Evolutionary conservation across 2,113 vertebrate genomes (phyloP).

Genomic region (Burhinus oedicnemus): DNA sequence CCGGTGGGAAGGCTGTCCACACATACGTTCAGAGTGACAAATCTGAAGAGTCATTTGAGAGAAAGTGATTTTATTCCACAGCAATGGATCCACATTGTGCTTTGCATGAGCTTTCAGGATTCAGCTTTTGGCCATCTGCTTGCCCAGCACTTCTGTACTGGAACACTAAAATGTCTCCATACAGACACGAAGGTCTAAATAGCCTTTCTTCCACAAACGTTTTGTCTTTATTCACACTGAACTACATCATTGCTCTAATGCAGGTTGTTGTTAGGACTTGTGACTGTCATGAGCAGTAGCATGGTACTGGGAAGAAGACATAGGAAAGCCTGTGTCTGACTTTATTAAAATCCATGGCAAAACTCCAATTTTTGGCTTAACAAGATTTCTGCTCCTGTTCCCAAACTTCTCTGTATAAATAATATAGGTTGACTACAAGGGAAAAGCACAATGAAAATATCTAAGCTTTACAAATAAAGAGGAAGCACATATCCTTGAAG

Average conservation of each 20-base stretch:
- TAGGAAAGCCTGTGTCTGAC: not conserved
- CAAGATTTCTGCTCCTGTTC: not conserved
- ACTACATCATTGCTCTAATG: not conserved
- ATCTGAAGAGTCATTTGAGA: not conserved
- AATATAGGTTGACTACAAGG: not conserved
- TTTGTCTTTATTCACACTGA: not conserved
- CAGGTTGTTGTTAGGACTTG: not conserved
- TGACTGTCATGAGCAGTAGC: not conserved
- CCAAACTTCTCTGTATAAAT: not conserved
- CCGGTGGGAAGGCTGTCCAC: not conserved
- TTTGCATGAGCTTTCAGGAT: not conserved
- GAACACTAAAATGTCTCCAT: not conserved
- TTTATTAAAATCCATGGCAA: not conserved
- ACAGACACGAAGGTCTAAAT: not conserved
- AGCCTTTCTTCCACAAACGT: not conserved
- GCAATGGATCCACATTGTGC: not conserved
- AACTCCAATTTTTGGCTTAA: not conserved
- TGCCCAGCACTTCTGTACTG: not conserved
- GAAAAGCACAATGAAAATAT: not conserved
- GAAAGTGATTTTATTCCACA: not conserved
- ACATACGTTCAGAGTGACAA: fast-evolving
- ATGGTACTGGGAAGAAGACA: not conserved
- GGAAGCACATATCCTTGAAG: not conserved
- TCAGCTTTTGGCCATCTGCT: not conserved
- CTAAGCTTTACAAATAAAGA: not conserved